A percentile compares a stretch with the other conserved stretches of the same genome.
phyloP scores from a whole-genome alignment of 1,140 invertebrate species.

The Zaprionus davidi region DNA sequence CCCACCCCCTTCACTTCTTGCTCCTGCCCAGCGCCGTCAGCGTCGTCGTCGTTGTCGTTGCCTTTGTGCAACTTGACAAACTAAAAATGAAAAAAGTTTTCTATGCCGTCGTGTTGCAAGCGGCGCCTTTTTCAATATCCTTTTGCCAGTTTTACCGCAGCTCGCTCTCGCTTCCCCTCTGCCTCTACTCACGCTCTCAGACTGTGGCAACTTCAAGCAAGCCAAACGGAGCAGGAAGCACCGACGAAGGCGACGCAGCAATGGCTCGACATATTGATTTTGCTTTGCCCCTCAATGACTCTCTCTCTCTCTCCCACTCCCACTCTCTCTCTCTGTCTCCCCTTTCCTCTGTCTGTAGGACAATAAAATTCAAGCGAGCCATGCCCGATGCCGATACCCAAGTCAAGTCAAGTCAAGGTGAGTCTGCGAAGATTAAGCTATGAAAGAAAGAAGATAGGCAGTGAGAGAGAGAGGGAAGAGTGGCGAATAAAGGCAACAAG shows the following conservation, averaged over 20 bases:
- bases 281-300: slow-evolving; percentile 11
- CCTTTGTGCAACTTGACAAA: slow-evolving; percentile 81
- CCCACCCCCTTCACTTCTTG: background rate
- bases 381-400: slow-evolving; percentile 9
- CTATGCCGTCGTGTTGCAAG: slow-evolving; percentile 60
- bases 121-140: slow-evolving; percentile 80
- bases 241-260: slow-evolving; percentile 31
- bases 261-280: slow-evolving; percentile 76
- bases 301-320: background rate
- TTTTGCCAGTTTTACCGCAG: slow-evolving; percentile 46
- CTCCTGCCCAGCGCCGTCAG: slow-evolving; percentile 6
- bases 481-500: background rate
- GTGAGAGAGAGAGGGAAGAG: background rate
- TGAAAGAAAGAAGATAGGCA: background rate
- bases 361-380: slow-evolving; percentile 42
- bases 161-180: background rate
- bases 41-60: slow-evolving; percentile 43
- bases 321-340: background rate
- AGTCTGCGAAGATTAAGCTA: slow-evolving; percentile 36
- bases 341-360: background rate
- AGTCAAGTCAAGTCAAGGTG: slow-evolving; percentile 42
- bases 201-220: slow-evolving; percentile 10
- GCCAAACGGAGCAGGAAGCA: slow-evolving; percentile 42
- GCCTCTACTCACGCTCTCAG: background rate
- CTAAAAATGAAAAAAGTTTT: slow-evolving; percentile 82